Evolutionary conservation across 2,888 invertebrate species (phyloP).

Genomic region (Creontiades dilutus): DNA sequence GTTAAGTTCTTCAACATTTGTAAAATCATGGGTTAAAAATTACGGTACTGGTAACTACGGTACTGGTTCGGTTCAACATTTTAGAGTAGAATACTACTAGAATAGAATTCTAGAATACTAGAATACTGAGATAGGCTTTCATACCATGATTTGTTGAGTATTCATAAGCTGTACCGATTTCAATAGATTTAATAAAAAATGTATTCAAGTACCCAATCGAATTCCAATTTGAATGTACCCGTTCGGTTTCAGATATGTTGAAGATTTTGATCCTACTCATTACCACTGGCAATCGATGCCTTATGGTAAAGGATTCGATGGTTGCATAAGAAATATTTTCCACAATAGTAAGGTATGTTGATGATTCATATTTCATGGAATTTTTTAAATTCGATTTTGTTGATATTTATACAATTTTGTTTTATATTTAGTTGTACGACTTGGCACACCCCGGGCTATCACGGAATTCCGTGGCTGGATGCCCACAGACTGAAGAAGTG

Average conservation of each 20-base stretch:
- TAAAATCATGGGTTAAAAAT: too few relatives aligned
- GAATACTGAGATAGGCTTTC: too few relatives aligned
- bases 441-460: slow-evolving; percentile 94
- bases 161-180: too few relatives aligned
- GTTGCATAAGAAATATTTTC: slow-evolving; percentile 96
- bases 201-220: too few relatives aligned
- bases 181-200: too few relatives aligned
- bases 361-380: background rate
- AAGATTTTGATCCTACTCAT: slow-evolving; percentile 92
- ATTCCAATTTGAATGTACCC: background rate
- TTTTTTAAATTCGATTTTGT: background rate
- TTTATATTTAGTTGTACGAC: slow-evolving; percentile 87
- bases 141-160: too few relatives aligned
- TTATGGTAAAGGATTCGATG: slow-evolving; percentile 94
- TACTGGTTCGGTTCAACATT: too few relatives aligned
- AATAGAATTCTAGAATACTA: too few relatives aligned
- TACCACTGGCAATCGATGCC: slow-evolving; percentile 96
- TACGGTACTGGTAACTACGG: too few relatives aligned
- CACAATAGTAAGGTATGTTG: slow-evolving; percentile 89
- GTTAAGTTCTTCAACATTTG: too few relatives aligned
- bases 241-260: slow-evolving; percentile 83
- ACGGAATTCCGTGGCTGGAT: slow-evolving; percentile 92
- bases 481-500: slow-evolving; percentile 94
- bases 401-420: too few relatives aligned
- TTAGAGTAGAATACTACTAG: too few relatives aligned